Conservation (phyloP, 2,113 vertebrate genomes). For the Cephalophus harveyi region DNA sequence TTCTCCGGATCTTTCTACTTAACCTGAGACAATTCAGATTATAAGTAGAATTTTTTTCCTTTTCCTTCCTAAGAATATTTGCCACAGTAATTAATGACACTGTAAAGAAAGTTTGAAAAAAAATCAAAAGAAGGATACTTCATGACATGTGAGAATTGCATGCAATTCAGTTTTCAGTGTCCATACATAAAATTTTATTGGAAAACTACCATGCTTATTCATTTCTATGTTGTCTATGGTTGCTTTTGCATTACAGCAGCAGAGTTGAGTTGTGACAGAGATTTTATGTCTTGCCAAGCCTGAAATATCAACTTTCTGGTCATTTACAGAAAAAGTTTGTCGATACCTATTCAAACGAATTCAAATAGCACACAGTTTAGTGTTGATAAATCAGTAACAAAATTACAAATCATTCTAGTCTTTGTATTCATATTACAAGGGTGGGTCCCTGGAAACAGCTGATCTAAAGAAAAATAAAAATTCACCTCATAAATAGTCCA, state of each 20-base stretch:
- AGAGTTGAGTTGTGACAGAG: not conserved
- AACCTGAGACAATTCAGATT: not conserved
- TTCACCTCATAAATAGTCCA: not conserved
- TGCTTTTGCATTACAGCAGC: not conserved
- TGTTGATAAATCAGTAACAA: not conserved
- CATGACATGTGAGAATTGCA: not conserved
- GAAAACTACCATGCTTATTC: not conserved
- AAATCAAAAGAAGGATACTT: not conserved
- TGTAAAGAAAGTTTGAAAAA: not conserved
- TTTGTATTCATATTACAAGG: not conserved
- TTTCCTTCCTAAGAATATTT: conserved; percentile 10
- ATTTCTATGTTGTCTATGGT: not conserved
- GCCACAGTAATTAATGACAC: not conserved
- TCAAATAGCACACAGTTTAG: not conserved
- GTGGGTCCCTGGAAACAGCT: not conserved
- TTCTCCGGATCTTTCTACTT: not conserved
- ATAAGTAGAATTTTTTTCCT: not conserved
- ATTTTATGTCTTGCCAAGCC: not conserved
- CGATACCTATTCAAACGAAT: not conserved
- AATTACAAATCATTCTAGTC: not conserved
- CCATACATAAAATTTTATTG: not conserved
- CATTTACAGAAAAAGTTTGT: not conserved
- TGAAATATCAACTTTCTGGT: not conserved
- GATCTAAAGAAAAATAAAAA: not conserved
- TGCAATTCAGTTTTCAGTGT: not conserved